phyloP scores from a whole-genome alignment of 2,113 vertebrate genomes.

The Poeciliopsis occidentalis region DNA sequence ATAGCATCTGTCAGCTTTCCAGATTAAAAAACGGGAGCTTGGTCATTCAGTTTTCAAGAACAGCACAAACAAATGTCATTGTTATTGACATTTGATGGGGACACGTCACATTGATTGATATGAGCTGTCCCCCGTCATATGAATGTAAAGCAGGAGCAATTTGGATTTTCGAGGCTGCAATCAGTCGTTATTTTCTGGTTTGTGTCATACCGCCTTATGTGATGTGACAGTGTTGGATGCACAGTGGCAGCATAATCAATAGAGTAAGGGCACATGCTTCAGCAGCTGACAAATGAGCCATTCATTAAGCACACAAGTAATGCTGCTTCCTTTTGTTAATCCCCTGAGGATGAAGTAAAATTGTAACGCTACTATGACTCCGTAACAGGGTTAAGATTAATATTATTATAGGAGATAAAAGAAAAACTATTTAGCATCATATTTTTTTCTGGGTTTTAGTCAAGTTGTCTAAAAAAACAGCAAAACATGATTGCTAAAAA shows the following conservation, averaged over 20 bases:
- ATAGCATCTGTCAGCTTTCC: slow-evolving; percentile 58
- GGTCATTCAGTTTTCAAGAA: slow-evolving; percentile 23
- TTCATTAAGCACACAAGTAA: slow-evolving; percentile 23
- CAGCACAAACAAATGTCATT: slow-evolving; percentile 30
- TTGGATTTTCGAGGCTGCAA: slow-evolving; percentile 20
- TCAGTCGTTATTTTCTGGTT: slow-evolving; percentile 26
- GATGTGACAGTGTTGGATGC: slow-evolving; percentile 49
- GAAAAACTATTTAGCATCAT: slow-evolving; percentile 7
- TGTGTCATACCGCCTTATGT: slow-evolving; percentile 41
- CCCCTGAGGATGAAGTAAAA: slow-evolving; percentile 39
- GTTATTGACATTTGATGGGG: slow-evolving; percentile 37
- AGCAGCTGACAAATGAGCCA: slow-evolving; percentile 5
- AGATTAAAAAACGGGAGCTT: slow-evolving; percentile 44
- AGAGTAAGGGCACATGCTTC: slow-evolving; percentile 24
- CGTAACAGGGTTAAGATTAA: slow-evolving; percentile 19
- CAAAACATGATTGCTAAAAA: slow-evolving; percentile 36
- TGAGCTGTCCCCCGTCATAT: slow-evolving; percentile 17
- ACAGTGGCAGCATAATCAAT: slow-evolving; percentile 38
- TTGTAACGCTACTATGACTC: slow-evolving; percentile 13
- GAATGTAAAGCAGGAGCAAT: slow-evolving; percentile 52
- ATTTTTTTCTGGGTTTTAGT: slow-evolving; percentile 24
- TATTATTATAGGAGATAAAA: slow-evolving; percentile 17
- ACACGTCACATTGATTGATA: slow-evolving; percentile 57
- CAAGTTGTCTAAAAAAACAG: slow-evolving; percentile 17
- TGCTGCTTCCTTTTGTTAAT: slow-evolving; percentile 8